Conservation (phyloP, 2,888 invertebrate species). For the Pterostichus madidus region DNA sequence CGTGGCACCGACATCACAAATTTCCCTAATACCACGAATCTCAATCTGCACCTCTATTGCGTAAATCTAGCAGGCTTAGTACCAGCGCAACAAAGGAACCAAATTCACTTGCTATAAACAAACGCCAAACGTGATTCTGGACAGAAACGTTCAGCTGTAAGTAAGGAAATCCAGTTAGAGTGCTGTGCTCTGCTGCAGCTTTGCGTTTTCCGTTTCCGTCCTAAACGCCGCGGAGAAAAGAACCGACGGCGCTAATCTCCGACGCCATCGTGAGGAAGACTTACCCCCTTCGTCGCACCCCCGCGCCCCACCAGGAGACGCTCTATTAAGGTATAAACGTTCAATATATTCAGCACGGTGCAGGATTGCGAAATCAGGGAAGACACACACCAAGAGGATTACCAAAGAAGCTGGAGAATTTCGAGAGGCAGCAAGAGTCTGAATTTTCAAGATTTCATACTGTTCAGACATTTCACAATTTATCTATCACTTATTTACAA, state of each 20-base stretch:
- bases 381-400: conserved; percentile 5
- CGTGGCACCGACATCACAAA: neutral
- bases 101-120: too few relatives aligned
- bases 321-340: conserved; percentile 26
- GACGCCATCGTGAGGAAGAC: conserved; percentile 33
- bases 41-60: neutral
- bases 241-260: conserved; percentile 43
- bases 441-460: too few relatives aligned
- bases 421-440: too few relatives aligned
- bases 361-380: conserved; percentile 12
- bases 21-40: conserved; percentile 3
- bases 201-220: neutral
- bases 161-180: conserved; percentile 33
- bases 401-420: neutral
- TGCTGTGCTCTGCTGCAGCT: conserved; percentile 3
- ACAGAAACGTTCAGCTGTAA: conserved; percentile 28
- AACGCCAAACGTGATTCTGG: conserved; percentile 9
- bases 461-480: too few relatives aligned
- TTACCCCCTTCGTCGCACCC: neutral
- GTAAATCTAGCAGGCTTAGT: neutral
- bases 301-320: neutral
- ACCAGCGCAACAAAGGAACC: too few relatives aligned
- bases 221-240: conserved; percentile 13
- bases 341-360: conserved; percentile 21
- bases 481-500: too few relatives aligned